Evolutionary conservation across 2,797 vertebrate species (phyloP).

Genomic region (Gambusia yucatana): DNA sequence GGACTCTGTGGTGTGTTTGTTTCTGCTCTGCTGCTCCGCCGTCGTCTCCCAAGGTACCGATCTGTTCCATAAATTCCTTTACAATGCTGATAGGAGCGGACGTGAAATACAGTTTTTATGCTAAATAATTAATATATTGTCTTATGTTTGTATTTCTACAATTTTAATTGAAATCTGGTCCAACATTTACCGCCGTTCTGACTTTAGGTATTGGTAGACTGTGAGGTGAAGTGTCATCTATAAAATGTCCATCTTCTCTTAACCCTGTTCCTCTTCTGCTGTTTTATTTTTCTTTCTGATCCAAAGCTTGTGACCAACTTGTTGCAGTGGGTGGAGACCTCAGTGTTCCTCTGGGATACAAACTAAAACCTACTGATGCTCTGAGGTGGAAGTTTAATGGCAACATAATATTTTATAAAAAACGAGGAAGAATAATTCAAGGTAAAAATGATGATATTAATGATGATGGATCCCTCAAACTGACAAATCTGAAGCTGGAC

Average conservation of each 20-base stretch:
- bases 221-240: neutral
- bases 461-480: neutral
- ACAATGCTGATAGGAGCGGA: neutral
- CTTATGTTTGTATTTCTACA: no score
- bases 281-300: slow-evolving; percentile 2
- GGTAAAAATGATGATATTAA: rapidly evolving
- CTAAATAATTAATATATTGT: neutral
- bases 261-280: neutral
- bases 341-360: rapidly evolving
- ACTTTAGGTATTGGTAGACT: neutral
- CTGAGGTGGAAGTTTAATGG: rapidly evolving
- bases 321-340: rapidly evolving
- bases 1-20: neutral
- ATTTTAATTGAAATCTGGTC: neutral
- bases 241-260: neutral
- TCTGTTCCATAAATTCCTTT: neutral
- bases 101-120: neutral
- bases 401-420: rapidly evolving
- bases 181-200: neutral
- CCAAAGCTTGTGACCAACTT: neutral
- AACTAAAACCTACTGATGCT: rapidly evolving
- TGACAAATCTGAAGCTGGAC: rapidly evolving
- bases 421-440: rapidly evolving
- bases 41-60: slow-evolving; percentile 31
- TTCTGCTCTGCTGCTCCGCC: slow-evolving; percentile 5